Base-by-base conservation (phyloP, 2,113 vertebrate genomes). In the Jaculus jaculus region DNA sequence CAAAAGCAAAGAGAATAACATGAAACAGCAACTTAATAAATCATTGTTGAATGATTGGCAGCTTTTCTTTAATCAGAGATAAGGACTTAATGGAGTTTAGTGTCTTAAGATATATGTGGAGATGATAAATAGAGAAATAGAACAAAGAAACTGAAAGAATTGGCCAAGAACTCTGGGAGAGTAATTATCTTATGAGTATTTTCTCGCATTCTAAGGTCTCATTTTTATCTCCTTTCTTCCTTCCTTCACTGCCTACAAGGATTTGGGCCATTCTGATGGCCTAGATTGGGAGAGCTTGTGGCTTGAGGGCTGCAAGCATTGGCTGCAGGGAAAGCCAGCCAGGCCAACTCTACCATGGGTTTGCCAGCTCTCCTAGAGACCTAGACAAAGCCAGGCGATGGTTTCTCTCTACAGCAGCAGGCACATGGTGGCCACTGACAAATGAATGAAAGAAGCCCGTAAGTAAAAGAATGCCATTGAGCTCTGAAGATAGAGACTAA, bases 1-100 rank as follows among this genome's bases (percentile, higher is more conserved):
- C 1, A 37, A 83, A 94, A 73, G 34, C n/a, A 75, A 89, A 68
- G 4, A 92, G 79, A 81, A 85, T 63, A 93, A 39, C 81, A 47
- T 88, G 37, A 95, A 51, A 34, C 24, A 2, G 18, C 34, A n/a
- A 84, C 47, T 68, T 34, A 81, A 34, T 32, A 54, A 42, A 66
- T 85, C 75, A n/a, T 28, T 81, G 15, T 71, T 37, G 69, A 81
- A 74, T 88, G 86, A 66, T 9, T 80, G 32, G 39, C 13, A 82
- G 23, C 17, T 18, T 82, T n/a, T 83, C 23, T 75, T 77, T 85
- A 87, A 78, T 68, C 81, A 87, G 82, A 84, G 61, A 68, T 28
- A 82, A 77, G 11, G 3, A 21, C 18, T 82, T 60, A 30, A 61
- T 80, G 87, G 3, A 66, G 51, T 89, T 82, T 30, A 77, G 12